phyloP scores from a whole-genome alignment of 1,140 invertebrate species.

The Meloidogyne chitwoodi region DNA sequence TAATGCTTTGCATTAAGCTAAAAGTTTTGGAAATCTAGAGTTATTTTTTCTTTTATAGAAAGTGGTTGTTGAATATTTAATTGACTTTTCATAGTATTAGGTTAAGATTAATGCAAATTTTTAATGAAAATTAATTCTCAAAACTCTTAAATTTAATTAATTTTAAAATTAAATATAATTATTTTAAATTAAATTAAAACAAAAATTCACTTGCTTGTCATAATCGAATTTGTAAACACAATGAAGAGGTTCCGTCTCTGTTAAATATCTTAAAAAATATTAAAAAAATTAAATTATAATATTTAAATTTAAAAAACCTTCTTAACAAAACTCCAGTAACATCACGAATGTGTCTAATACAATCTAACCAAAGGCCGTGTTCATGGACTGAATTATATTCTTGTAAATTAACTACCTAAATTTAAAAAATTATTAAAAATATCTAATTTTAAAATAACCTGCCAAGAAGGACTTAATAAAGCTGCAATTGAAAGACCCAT shows the following conservation, averaged over 20 bases:
- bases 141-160: too few relatives aligned
- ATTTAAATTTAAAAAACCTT: slow-evolving; percentile 28
- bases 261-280: slow-evolving; percentile 43
- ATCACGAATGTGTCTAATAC: slow-evolving; percentile 53
- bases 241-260: slow-evolving; percentile 54
- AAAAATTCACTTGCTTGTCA: slow-evolving; percentile 36
- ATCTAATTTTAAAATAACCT: too few relatives aligned
- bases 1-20: too few relatives aligned
- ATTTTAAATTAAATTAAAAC: too few relatives aligned
- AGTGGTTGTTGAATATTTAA: too few relatives aligned
- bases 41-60: too few relatives aligned
- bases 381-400: slow-evolving; percentile 60
- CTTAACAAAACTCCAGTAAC: slow-evolving; percentile 52
- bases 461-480: slow-evolving; percentile 56
- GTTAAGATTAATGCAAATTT: too few relatives aligned
- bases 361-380: slow-evolving; percentile 59
- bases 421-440: background rate
- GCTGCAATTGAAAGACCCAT: slow-evolving; percentile 58
- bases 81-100: too few relatives aligned
- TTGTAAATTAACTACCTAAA: slow-evolving; percentile 50
- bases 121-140: too few relatives aligned
- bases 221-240: slow-evolving; percentile 60
- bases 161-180: too few relatives aligned
- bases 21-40: too few relatives aligned
- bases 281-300: background rate